These are phyloP conservation scores for Hylyphantes graminicola DNA, from an alignment of 1,140 invertebrate species.

Conservation along the genomic window DNA sequence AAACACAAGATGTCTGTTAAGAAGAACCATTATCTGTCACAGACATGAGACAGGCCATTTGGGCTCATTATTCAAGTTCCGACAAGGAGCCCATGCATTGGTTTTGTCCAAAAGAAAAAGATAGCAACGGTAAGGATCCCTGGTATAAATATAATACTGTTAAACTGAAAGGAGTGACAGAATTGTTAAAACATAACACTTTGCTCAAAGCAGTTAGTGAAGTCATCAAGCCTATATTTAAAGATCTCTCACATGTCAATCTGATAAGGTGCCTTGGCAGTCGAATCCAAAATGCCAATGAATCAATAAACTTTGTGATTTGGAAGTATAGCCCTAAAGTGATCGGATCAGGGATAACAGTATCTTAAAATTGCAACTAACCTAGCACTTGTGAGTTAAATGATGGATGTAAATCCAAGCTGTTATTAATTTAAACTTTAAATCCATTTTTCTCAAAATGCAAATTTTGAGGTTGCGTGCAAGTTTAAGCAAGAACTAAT, in stretches of 20 bases:
- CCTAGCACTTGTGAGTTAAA: slow-evolving; percentile 7
- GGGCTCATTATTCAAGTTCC: slow-evolving; percentile 2
- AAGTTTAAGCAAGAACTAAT: too few relatives aligned
- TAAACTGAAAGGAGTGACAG: not conserved
- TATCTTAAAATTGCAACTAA: not conserved
- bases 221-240: slow-evolving; percentile 14
- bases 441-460: not conserved
- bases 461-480: not conserved
- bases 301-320: slow-evolving; percentile 3
- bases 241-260: not conserved
- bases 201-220: not conserved
- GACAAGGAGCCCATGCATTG: slow-evolving; percentile 26
- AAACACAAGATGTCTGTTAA: too few relatives aligned
- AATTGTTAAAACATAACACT: not conserved
- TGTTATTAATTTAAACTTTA: not conserved
- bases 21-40: not conserved
- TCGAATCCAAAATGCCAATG: slow-evolving; percentile 20
- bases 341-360: not conserved
- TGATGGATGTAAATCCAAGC: not conserved
- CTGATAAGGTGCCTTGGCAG: slow-evolving; percentile 17
- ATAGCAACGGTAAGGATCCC: not conserved
- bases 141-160: slow-evolving; percentile 16
- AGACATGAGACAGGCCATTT: not conserved
- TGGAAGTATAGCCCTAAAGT: slow-evolving; percentile 20
- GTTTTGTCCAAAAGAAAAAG: slow-evolving; percentile 3